A percentile compares a stretch with the other conserved stretches of the same genome.
Conservation (phyloP, 92 coral and sea anemone species). For the Actinernus sp. region DNA sequence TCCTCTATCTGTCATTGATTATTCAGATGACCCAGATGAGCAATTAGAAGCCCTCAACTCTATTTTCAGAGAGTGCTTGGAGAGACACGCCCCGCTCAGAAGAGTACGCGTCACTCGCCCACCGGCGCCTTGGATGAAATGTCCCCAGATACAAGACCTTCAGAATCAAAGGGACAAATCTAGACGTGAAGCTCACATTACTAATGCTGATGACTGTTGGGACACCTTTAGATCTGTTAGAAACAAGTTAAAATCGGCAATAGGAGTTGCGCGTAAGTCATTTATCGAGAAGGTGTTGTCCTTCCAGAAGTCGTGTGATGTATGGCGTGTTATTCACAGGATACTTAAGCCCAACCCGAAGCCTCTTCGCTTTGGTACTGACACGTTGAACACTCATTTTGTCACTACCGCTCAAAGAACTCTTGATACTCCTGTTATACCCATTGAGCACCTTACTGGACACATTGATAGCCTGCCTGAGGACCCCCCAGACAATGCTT, state of each 20-base stretch:
- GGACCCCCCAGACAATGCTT: no score
- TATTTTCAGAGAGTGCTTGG: constrained; percentile 41
- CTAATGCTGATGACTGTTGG: constrained; percentile 35
- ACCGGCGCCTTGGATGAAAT: constrained; percentile 72
- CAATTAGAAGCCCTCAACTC: constrained; percentile 36
- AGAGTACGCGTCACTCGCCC: constrained; percentile 55
- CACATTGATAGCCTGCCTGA: constrained; percentile 20
- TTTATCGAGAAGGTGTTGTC: constrained; percentile 57
- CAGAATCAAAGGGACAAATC: constrained; percentile 36
- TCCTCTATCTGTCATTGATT: constrained; percentile 31
- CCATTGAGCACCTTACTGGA: constrained; percentile 8
- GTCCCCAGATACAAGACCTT: constrained; percentile 9
- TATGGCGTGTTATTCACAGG: constrained; percentile 54
- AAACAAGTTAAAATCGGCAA: constrained; percentile 41
- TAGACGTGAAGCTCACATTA: constrained; percentile 40
- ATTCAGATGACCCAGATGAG: constrained; percentile 60
- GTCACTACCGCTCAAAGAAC: constrained; percentile 56
- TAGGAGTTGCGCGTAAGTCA: constrained; percentile 9
- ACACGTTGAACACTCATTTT: constrained; percentile 38
- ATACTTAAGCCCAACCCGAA: constrained; percentile 45
- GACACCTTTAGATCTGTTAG: constrained; percentile 29
- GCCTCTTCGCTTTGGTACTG: constrained; percentile 48
- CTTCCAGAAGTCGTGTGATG: constrained; percentile 42
- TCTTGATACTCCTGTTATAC: constrained; percentile 5
- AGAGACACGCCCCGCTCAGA: constrained; percentile 67